A percentile compares a stretch with the other conserved stretches of the same genome.
Evolutionary conservation across 1,140 invertebrate genomes (phyloP).

Genomic region (Holotrichia oblita): DNA sequence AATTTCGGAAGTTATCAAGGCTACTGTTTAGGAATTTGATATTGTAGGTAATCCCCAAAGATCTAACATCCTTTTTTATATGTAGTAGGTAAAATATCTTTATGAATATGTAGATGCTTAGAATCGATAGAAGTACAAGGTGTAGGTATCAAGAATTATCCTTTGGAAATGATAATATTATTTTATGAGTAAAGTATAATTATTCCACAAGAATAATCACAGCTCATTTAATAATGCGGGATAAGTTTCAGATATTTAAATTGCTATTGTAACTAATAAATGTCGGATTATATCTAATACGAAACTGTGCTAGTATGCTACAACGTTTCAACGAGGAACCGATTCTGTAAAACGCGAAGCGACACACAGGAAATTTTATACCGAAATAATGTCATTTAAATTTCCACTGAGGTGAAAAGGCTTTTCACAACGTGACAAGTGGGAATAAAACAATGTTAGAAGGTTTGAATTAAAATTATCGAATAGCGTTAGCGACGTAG

Average conservation of each 20-base stretch:
- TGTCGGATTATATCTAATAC: background rate
- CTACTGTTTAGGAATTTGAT: too few relatives aligned
- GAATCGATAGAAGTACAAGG: background rate
- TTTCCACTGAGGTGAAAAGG: background rate
- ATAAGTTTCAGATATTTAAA: background rate
- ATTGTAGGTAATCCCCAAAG: background rate
- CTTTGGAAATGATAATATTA: background rate
- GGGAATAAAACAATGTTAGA: slow-evolving; percentile 15
- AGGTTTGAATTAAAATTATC: slow-evolving; percentile 32
- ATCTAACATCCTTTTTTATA: background rate
- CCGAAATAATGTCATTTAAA: slow-evolving; percentile 24
- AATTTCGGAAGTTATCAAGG: too few relatives aligned
- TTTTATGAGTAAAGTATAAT: too few relatives aligned
- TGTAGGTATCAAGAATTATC: background rate
- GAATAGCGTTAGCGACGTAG: slow-evolving; percentile 11
- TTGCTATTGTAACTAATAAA: background rate
- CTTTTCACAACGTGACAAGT: slow-evolving; percentile 8
- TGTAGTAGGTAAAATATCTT: background rate
- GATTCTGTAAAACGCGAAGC: background rate
- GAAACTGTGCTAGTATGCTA: background rate
- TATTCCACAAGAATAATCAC: too few relatives aligned
- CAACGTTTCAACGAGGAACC: background rate
- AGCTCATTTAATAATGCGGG: too few relatives aligned
- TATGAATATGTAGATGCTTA: background rate
- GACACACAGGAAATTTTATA: slow-evolving; percentile 10